Percentiles rank a stretch among this genome's conserved stretches.
Conservation (phyloP, 1,140 invertebrate species). For the Myzus persicae region DNA sequence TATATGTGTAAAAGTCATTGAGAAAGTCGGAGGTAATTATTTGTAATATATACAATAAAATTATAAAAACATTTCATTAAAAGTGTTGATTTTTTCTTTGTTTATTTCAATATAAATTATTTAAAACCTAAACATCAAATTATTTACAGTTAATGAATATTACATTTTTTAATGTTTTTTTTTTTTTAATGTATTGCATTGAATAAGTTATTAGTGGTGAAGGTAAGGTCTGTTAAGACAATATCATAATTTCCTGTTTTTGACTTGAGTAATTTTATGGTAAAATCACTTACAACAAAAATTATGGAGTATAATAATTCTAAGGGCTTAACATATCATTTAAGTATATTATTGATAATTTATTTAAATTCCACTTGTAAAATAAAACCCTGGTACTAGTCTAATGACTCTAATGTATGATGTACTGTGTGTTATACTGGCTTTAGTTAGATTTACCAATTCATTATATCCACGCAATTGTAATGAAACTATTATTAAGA, state of each 20-base stretch:
- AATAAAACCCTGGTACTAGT: neutral
- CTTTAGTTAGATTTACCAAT: neutral
- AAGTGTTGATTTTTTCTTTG: neutral
- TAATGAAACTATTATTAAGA: neutral
- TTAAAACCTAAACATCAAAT: no score
- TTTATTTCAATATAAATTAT: neutral
- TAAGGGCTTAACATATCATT: neutral
- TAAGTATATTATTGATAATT: neutral
- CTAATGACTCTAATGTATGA: no score
- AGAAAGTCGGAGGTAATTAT: conserved; percentile 82
- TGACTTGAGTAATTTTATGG: neutral
- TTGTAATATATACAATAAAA: neutral
- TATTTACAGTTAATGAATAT: neutral
- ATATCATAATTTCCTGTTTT: neutral
- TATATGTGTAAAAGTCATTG: conserved; percentile 89
- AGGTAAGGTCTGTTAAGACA: neutral
- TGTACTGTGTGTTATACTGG: neutral
- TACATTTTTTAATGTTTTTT: neutral
- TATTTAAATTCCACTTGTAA: neutral
- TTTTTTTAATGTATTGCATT: neutral
- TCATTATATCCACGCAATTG: neutral
- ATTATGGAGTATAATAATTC: neutral
- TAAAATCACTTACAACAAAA: neutral
- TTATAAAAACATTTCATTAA: neutral
- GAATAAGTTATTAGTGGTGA: neutral